Evolutionary conservation across 2,113 vertebrate species (phyloP).

Genomic region (Eptesicus fuscus): DNA sequence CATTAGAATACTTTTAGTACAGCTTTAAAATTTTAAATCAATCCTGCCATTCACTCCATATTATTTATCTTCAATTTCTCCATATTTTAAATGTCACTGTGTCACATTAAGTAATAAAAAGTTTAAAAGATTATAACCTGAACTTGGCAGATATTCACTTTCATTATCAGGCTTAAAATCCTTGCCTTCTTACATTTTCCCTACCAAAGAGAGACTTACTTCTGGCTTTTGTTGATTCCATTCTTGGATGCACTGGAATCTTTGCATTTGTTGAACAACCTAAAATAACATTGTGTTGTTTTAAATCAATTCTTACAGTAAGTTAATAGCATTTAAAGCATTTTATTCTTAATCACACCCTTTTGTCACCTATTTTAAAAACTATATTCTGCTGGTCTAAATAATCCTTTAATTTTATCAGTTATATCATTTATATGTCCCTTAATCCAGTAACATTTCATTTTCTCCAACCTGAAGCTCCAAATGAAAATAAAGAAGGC

Average conservation of each 20-base stretch:
- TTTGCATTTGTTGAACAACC: background rate
- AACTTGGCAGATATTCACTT: constrained; percentile 61
- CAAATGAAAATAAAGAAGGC: background rate
- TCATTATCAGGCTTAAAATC: constrained; percentile 64
- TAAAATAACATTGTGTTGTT: background rate
- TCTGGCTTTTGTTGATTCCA: constrained; percentile 30
- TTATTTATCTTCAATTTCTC: constrained; percentile 78
- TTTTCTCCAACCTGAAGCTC: background rate
- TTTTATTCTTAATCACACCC: background rate
- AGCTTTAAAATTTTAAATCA: constrained; percentile 81
- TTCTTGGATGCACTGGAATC: background rate
- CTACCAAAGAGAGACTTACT: constrained; percentile 17
- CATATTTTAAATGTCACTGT: constrained; percentile 79
- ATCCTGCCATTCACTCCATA: constrained; percentile 68
- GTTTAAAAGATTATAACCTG: constrained; percentile 78
- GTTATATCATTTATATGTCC: background rate
- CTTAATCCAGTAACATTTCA: background rate
- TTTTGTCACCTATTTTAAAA: constrained; percentile 22
- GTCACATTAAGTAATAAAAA: constrained; percentile 79
- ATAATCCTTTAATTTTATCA: constrained; percentile 7
- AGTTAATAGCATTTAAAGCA: background rate
- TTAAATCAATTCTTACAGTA: background rate
- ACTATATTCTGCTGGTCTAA: background rate
- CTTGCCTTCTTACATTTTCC: constrained; percentile 51
- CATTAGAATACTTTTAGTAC: constrained; percentile 74